Base-by-base conservation (phyloP, 2,113 vertebrate species). In the Melierax canorus region DNA sequence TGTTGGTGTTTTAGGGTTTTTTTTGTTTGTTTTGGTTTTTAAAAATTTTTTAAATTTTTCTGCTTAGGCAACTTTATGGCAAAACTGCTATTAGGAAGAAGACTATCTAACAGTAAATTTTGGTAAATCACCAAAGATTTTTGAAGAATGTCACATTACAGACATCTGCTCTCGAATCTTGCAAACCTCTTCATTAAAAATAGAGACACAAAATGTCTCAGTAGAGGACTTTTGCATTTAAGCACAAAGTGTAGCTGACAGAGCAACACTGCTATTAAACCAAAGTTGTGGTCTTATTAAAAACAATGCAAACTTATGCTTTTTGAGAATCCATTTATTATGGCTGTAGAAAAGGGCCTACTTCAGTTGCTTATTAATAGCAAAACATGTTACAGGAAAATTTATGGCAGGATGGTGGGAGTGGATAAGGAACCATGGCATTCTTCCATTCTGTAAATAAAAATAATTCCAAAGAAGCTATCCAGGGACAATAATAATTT, bases 121-220 rank as follows among this genome's bases (percentile, higher is more conserved):
- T 53, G 51, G 16, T 38, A 66, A 55, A 88, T 88, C 29, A 63
- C 34, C 38, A 68, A 81, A 86, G 69, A 51, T 29, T 75, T 96
- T 72, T 81, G 81, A 96, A 92, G 88, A 88, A 90, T 58, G 72
- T 95, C 76, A 45, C 62, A 58, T 88, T 89, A n/a, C 88, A 92
- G 94, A 72, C 75, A 95, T 73, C 91, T 85, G 3, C 69, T 95
- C 95, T 96, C 83, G 96, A 48, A 96, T 96, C 69, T 91, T 72
- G 39, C 90, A 92, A 89, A 86, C 51, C 21, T 89, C 38, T 63
- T 83, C 58, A 36, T 87, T 96, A 83, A 83, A 74, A 76, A 58
- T 17, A 76, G 74, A 85, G 66, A 64, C 60, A 92, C 29, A 92
- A 97, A 97, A 67, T 81, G 12, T 59, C 39, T 27, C 18, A 11